A percentile compares a stretch with the other conserved stretches of the same genome.
Conservation (phyloP, 2,113 vertebrate genomes). For the Triplophysa tibetana region DNA sequence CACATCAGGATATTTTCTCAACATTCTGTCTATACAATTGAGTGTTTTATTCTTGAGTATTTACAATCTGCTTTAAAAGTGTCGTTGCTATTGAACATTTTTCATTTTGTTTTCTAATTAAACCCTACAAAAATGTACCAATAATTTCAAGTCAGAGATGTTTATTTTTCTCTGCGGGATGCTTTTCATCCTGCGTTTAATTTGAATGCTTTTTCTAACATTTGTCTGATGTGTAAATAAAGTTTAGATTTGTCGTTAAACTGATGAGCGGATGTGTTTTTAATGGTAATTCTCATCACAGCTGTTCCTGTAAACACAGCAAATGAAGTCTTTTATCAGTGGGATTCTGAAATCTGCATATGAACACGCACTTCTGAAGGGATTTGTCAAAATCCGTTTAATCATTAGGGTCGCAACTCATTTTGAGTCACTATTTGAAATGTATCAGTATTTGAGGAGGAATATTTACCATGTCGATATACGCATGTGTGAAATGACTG, state of each 20-base stretch:
- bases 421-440: slow-evolving; percentile 53
- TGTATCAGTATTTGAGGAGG: too few relatives aligned
- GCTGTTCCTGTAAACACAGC: slow-evolving; percentile 54
- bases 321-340: slow-evolving; percentile 58
- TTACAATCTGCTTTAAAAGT: not conserved
- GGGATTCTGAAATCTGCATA: slow-evolving; percentile 56
- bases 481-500: not conserved
- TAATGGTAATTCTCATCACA: slow-evolving; percentile 57
- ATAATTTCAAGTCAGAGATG: slow-evolving; percentile 4
- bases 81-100: too few relatives aligned
- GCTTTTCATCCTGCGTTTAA: not conserved
- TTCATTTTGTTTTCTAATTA: too few relatives aligned
- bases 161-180: not conserved
- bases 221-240: slow-evolving; percentile 30
- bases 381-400: slow-evolving; percentile 59
- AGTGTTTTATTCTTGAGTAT: not conserved
- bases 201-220: not conserved
- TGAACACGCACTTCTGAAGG: slow-evolving; percentile 61
- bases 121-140: not conserved
- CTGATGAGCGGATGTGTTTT: slow-evolving; percentile 59
- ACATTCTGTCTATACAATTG: not conserved
- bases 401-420: slow-evolving; percentile 65
- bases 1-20: too few relatives aligned
- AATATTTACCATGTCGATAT: not conserved
- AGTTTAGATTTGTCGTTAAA: slow-evolving; percentile 43